phyloP scores from a whole-genome alignment of 1,140 invertebrate species.

The Micrasema longulum region DNA sequence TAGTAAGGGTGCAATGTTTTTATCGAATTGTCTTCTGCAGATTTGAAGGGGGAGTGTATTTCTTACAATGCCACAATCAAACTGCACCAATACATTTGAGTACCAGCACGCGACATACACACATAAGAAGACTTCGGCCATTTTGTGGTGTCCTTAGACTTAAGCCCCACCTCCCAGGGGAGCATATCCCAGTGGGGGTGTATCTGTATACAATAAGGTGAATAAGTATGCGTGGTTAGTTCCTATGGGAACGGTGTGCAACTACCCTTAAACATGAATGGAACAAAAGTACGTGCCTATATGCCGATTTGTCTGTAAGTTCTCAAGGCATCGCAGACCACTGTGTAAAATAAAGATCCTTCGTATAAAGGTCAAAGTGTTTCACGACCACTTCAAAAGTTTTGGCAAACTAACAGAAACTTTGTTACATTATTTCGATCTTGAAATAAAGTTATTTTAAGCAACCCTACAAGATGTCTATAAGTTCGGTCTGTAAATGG shows the following conservation, averaged over 20 bases:
- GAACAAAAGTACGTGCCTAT: slow-evolving; percentile 36
- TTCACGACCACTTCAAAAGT: neutral
- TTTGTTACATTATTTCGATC: neutral
- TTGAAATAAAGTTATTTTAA: too few species aligned
- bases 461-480: slow-evolving; percentile 16
- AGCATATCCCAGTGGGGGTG: slow-evolving; percentile 45
- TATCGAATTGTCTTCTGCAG: slow-evolving; percentile 21
- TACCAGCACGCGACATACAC: slow-evolving; percentile 59
- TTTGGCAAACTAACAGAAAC: neutral
- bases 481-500: slow-evolving; percentile 5
- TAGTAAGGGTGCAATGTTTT: slow-evolving; percentile 6
- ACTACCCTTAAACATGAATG: slow-evolving; percentile 49
- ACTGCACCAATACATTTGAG: slow-evolving; percentile 34
- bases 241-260: slow-evolving; percentile 55
- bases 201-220: slow-evolving; percentile 31
- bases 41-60: slow-evolving; percentile 2
- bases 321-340: neutral
- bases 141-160: slow-evolving; percentile 62
- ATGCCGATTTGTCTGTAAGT: slow-evolving; percentile 31
- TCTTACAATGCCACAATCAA: slow-evolving; percentile 29
- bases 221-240: slow-evolving; percentile 47
- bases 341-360: neutral
- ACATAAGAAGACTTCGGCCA: slow-evolving; percentile 61
- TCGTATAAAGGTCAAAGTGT: neutral
- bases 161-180: slow-evolving; percentile 66